phyloP scores from a whole-genome alignment of 1,140 invertebrate genomes.

The Pentalonia nigronervosa region DNA sequence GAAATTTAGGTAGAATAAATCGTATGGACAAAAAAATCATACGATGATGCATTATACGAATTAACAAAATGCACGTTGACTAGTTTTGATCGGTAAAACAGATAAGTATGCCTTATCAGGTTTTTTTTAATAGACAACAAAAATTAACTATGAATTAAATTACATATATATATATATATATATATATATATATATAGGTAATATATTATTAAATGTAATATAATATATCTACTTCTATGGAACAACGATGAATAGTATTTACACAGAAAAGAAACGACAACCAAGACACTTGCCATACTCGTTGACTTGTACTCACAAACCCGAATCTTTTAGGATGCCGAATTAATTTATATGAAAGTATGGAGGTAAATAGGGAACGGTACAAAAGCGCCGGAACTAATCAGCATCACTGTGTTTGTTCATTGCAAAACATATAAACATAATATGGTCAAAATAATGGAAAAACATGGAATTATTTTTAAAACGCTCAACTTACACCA shows the following conservation, averaged over 20 bases:
- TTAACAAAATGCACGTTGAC: neutral
- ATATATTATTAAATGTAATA: constrained; percentile 12
- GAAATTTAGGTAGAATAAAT: neutral
- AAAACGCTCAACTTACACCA: neutral
- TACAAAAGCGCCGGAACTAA: neutral
- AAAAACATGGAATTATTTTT: constrained; percentile 1
- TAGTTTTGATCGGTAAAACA: neutral
- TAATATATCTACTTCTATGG: neutral
- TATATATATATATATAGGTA: neutral
- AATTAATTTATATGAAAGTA: neutral
- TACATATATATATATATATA: neutral
- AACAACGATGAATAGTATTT: constrained; percentile 18
- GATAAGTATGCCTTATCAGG: neutral
- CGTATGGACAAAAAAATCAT: neutral
- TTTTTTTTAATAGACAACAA: neutral
- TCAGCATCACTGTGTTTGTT: neutral
- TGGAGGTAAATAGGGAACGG: neutral
- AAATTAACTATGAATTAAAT: neutral
- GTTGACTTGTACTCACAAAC: constrained; percentile 24
- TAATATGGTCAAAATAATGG: neutral
- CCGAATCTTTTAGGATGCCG: neutral
- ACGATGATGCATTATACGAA: neutral
- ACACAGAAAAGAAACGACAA: neutral
- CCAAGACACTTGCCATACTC: neutral
- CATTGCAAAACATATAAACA: neutral